Evolutionary conservation across 2,113 vertebrate species (phyloP).

Genomic region (Amblyornis subalaris): DNA sequence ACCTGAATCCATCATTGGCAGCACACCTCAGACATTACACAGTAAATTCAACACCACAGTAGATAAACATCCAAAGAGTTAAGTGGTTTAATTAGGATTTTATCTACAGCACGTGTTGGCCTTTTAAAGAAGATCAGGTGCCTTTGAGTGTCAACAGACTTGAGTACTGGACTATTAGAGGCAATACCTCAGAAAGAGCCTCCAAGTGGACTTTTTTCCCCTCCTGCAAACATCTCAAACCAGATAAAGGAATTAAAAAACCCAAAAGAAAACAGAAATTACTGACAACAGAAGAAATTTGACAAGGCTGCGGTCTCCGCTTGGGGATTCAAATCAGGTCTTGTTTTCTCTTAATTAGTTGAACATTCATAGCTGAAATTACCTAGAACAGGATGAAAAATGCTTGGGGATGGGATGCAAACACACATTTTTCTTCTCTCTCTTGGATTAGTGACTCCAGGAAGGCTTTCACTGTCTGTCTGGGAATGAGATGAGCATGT

Average conservation of each 20-base stretch:
- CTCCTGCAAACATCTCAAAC: neutral
- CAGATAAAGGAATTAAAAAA: neutral
- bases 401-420: neutral
- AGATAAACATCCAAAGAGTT: neutral
- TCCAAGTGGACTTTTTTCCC: neutral
- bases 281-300: neutral
- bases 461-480: neutral
- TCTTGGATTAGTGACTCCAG: neutral
- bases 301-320: neutral
- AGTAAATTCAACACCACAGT: neutral
- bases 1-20: neutral
- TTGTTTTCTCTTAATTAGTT: neutral
- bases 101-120: neutral
- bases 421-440: neutral
- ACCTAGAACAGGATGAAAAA: neutral
- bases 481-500: accelerated
- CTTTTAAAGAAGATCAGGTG: neutral
- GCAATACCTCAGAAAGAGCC: neutral
- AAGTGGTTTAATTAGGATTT: neutral
- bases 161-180: neutral
- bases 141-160: neutral
- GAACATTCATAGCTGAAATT: neutral
- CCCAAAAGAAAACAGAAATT: neutral
- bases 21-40: neutral
- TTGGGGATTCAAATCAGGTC: neutral